Percentiles rank a stretch among this genome's conserved stretches.
These are phyloP conservation scores for Peromyscus melanophrys DNA, from an alignment of 2,797 vertebrate genomes.

Conservation along the genomic window DNA sequence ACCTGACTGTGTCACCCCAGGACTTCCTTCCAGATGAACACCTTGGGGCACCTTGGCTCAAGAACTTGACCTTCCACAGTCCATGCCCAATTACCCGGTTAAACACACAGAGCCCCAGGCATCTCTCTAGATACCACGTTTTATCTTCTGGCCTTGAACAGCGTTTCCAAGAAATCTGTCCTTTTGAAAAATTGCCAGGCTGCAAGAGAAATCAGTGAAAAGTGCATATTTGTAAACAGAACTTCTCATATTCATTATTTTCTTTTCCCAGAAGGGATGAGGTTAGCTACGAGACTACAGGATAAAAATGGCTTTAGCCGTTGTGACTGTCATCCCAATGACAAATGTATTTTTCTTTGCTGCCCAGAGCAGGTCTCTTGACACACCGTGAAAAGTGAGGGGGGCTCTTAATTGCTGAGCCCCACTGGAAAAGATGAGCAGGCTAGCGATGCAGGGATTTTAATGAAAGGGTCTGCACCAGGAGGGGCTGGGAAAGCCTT, in stretches of 20 bases:
- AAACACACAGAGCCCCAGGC: constrained; percentile 73
- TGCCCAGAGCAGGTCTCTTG: constrained; percentile 77
- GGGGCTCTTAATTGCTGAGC: constrained; percentile 68
- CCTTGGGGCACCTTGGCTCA: constrained; percentile 34
- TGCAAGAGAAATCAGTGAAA: constrained; percentile 72
- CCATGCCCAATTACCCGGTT: constrained; percentile 57
- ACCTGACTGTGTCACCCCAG: neutral
- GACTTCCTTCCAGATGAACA: constrained; percentile 52
- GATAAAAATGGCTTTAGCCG: constrained; percentile 74
- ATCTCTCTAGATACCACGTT: constrained; percentile 55
- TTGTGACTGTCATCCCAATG: constrained; percentile 75
- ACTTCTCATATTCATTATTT: constrained; percentile 81
- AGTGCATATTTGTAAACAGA: constrained; percentile 79
- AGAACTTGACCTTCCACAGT: constrained; percentile 63
- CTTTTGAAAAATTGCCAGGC: constrained; percentile 77
- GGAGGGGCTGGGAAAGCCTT: constrained; percentile 11
- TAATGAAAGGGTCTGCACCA: constrained; percentile 52
- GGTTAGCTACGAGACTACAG: neutral
- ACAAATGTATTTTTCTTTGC: constrained; percentile 74
- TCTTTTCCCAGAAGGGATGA: constrained; percentile 76
- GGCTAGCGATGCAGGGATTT: neutral
- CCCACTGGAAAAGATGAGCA: constrained; percentile 37
- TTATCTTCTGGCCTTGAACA: constrained; percentile 51
- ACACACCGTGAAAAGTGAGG: constrained; percentile 59
- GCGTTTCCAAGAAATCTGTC: constrained; percentile 72